These are phyloP conservation scores for Sesamia nonagrioides DNA, from an alignment of 1,140 invertebrate genomes.

Conservation along the genomic window DNA sequence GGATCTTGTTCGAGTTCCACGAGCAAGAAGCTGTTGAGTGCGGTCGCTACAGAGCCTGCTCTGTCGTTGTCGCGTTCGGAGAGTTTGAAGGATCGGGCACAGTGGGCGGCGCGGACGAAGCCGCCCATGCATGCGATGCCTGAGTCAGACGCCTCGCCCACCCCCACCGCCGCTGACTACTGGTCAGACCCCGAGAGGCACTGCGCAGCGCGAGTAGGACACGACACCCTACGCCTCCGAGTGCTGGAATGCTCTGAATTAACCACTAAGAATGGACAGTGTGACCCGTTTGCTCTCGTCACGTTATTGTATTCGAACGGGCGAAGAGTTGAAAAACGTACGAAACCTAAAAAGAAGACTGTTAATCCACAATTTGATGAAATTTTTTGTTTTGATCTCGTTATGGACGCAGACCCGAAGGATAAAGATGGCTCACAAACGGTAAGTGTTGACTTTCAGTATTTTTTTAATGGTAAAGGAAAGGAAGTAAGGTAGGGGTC, in stretches of 20 bases:
- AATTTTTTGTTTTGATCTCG: conserved; percentile 95
- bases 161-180: conserved; percentile 84
- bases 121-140: conserved; percentile 80
- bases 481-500: too few species aligned
- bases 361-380: conserved; percentile 96
- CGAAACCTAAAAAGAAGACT: conserved; percentile 96
- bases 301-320: conserved; percentile 94
- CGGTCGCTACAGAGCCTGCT: conserved; percentile 75
- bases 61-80: conserved; percentile 80
- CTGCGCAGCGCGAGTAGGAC: conserved; percentile 78
- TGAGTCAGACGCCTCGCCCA: conserved; percentile 75
- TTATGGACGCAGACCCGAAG: conserved; percentile 88
- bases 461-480: too few species aligned
- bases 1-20: conserved; percentile 84
- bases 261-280: conserved; percentile 95
- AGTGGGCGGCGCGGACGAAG: conserved; percentile 74
- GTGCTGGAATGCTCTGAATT: conserved; percentile 95
- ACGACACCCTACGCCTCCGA: conserved; percentile 87
- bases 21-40: conserved; percentile 80
- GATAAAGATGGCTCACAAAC: conserved; percentile 87
- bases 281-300: conserved; percentile 95
- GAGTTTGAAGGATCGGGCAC: conserved; percentile 81
- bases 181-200: conserved; percentile 85
- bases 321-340: conserved; percentile 93
- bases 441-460: conserved; percentile 70